Conservation (phyloP, 2,888 invertebrate genomes). For the Lordiphosa fenestrarum region DNA sequence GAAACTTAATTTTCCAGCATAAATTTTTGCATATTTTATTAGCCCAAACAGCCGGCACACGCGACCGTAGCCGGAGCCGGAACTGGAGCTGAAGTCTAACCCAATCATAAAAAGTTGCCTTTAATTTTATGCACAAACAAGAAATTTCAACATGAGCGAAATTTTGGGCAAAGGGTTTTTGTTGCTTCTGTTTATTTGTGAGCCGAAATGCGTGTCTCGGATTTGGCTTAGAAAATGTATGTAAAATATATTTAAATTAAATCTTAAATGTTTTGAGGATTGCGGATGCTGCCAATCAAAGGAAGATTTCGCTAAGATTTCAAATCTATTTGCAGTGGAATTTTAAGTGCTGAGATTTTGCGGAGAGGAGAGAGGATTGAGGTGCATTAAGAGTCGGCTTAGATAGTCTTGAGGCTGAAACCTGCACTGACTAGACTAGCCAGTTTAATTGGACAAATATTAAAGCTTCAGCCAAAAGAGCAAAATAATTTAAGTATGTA, state of each 20-base stretch:
- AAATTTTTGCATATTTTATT: constrained; percentile 70
- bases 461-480: not conserved
- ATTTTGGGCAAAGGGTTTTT: constrained; percentile 44
- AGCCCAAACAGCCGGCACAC: constrained; percentile 64
- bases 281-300: constrained; percentile 19
- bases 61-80: constrained; percentile 32
- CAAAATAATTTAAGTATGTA: too few species aligned
- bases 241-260: constrained; percentile 54
- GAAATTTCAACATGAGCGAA: constrained; percentile 49
- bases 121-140: constrained; percentile 72
- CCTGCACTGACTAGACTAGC: not conserved
- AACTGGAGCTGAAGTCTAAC: constrained; percentile 41
- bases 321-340: constrained; percentile 19
- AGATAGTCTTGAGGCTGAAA: too few species aligned
- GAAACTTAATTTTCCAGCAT: constrained; percentile 65
- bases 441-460: not conserved
- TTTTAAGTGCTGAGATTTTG: constrained; percentile 36
- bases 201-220: constrained; percentile 24
- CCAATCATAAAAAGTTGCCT: constrained; percentile 67
- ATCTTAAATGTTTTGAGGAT: constrained; percentile 49
- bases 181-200: constrained; percentile 30
- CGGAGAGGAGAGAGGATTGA: constrained; percentile 3
- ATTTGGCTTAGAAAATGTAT: constrained; percentile 28
- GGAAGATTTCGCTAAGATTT: constrained; percentile 7
- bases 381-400: too few species aligned